Percentiles rank a stretch among this genome's conserved stretches.
phyloP scores from a whole-genome alignment of 2,113 vertebrate genomes.

The Pachycephala philippinensis region DNA sequence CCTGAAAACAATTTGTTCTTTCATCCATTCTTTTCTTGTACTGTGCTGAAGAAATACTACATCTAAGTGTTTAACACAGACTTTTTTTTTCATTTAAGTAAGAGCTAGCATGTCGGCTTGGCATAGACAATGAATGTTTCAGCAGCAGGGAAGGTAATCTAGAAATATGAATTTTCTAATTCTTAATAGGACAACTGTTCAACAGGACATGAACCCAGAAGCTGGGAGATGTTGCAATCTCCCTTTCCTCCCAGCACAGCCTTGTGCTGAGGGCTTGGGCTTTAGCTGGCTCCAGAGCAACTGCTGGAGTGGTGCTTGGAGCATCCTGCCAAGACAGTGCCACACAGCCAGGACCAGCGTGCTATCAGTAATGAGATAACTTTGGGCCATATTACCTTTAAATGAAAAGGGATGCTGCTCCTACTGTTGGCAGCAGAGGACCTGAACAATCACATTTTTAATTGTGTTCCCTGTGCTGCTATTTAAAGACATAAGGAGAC shows the following conservation, averaged over 20 bases:
- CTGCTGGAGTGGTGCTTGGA: neutral
- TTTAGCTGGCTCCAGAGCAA: neutral
- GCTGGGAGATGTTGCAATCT: neutral
- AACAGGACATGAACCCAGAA: neutral
- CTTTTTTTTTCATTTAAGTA: neutral
- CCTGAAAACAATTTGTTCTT: neutral
- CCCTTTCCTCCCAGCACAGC: neutral
- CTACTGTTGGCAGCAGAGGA: neutral
- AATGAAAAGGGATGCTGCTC: neutral
- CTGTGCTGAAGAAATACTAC: neutral
- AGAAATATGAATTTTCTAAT: neutral
- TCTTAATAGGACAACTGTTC: neutral
- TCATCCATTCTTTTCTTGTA: neutral
- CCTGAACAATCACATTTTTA: neutral
- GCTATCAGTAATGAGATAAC: neutral
- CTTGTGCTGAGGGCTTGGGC: neutral
- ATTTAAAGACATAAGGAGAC: constrained; percentile 2
- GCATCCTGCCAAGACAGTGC: neutral
- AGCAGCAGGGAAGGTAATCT: neutral
- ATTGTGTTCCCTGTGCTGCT: neutral
- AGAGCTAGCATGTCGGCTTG: neutral
- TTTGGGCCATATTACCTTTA: neutral
- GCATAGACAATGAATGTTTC: neutral
- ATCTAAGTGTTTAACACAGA: neutral
- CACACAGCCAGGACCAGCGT: neutral